Conservation (phyloP, 2,888 invertebrate species). For the Micropterix aruncella region DNA sequence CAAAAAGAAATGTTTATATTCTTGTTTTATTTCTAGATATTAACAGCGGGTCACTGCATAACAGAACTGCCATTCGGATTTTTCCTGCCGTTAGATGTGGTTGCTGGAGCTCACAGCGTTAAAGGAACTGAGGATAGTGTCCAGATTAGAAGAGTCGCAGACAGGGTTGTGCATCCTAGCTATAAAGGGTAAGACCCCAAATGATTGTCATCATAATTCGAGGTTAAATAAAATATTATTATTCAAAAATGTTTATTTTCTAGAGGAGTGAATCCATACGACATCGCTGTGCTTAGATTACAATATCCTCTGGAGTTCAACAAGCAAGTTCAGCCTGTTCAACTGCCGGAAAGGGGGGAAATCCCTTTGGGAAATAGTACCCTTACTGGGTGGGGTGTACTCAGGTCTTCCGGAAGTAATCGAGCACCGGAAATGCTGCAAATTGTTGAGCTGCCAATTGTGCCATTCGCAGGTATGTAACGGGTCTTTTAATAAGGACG, state of each 20-base stretch:
- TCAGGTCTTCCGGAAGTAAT: constrained; percentile 20
- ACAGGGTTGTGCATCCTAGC: constrained; percentile 28
- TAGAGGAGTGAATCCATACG: constrained; percentile 33
- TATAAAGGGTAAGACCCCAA: constrained; percentile 30
- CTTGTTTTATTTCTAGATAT: constrained; percentile 17
- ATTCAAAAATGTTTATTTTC: background rate
- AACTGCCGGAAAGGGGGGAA: constrained; percentile 20
- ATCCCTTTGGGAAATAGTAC: constrained; percentile 12
- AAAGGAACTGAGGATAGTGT: constrained; percentile 20
- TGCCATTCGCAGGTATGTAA: constrained; percentile 27
- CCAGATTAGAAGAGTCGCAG: constrained; percentile 22
- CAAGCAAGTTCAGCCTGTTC: constrained; percentile 27
- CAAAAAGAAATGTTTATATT: background rate
- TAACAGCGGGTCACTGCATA: constrained; percentile 34
- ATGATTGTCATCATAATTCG: background rate
- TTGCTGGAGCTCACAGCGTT: constrained; percentile 29
- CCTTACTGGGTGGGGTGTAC: constrained; percentile 38
- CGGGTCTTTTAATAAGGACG: too few species aligned
- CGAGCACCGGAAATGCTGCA: constrained; percentile 30
- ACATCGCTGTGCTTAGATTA: constrained; percentile 37
- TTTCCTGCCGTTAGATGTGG: constrained; percentile 28
- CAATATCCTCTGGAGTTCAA: constrained; percentile 21
- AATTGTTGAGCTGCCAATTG: constrained; percentile 26
- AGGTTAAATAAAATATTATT: background rate
- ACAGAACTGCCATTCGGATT: constrained; percentile 22